Evolutionary conservation across 2,888 invertebrate genomes (phyloP).

Genomic region (Trachelus iudaicus): DNA sequence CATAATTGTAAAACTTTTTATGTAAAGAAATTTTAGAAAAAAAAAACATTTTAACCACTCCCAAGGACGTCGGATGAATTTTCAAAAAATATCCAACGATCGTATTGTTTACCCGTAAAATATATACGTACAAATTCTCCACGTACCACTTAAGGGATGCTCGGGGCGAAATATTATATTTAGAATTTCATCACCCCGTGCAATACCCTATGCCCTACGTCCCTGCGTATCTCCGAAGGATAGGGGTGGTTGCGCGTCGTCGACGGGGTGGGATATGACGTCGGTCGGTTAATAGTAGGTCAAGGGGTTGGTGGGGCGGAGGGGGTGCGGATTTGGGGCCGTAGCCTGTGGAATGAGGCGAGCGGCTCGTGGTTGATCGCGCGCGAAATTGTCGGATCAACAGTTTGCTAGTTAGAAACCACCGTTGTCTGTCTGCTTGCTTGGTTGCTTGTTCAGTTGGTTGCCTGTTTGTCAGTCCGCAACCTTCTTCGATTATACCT

Average conservation of each 20-base stretch:
- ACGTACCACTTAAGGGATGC: not conserved
- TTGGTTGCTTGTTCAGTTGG: slow-evolving; percentile 19
- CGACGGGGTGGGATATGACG: not conserved
- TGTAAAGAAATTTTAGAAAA: not conserved
- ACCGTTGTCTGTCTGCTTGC: not conserved
- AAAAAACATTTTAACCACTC: not conserved
- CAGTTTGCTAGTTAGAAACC: slow-evolving; percentile 40
- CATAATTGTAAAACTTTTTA: not conserved
- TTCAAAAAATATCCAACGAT: not conserved
- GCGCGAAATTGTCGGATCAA: slow-evolving; percentile 46
- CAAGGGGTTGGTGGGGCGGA: not conserved
- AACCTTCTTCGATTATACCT: not conserved
- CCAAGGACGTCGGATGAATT: not conserved
- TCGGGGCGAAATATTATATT: not conserved
- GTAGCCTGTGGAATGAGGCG: slow-evolving; percentile 19
- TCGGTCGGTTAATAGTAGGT: not conserved
- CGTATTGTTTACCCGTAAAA: not conserved
- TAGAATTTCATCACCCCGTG: not conserved
- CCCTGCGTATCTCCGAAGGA: not conserved
- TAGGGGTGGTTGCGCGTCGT: not conserved
- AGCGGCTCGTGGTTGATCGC: slow-evolving; percentile 37
- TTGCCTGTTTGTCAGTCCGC: slow-evolving; percentile 6
- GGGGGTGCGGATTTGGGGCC: not conserved
- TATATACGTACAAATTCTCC: not conserved
- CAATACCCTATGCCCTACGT: not conserved